Base-by-base conservation (phyloP, 2,113 vertebrate species). In the Budorcas taxicolor region DNA sequence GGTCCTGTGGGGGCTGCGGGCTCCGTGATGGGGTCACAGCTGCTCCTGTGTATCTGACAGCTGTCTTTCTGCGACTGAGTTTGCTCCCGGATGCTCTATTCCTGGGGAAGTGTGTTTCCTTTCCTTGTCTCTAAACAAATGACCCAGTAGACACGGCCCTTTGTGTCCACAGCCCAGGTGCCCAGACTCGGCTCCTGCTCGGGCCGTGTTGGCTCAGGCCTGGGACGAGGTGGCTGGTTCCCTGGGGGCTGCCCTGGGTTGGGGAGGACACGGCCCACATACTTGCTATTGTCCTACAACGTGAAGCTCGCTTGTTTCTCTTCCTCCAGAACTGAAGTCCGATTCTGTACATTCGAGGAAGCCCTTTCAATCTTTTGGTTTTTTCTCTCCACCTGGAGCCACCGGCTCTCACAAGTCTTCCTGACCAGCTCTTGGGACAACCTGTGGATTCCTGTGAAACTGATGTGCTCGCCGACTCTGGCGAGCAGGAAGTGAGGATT, bases 371-470 rank as follows among this genome's bases (percentile, higher is more conserved):
- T 50, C 58, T 9, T 45, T 84, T 29, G 36, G 0, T 71, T 33
- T 80, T 80, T 98, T 95, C 92, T 97, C 31, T 94, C 96, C 91
- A 71, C 91, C 71, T 25, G 47, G 50, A 50, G 94, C 95, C 90
- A 74, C 84, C 97, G 67, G 83, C 96, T 95, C 93, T 82, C 93
- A 90, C 71, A 58, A 95, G 85, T 86, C 97, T 95, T 92, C 81
- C 43, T 98, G 92, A 97, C 84, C 53, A 87, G 92, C 57, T 96
- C 98, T 97, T 89, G 96, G 98, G 96, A 94, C 95, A 98, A 93
- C 87, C 93, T 97, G 81, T 97, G 45, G 92, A 74, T 96, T 96
- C 71, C 95, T 95, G 96, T 98, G 97, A 98, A 91, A 94, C 96
- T 96, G 97, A 94, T 92, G 74, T 67, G 97, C 85, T 94, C 96